Base-by-base conservation (phyloP, 1,140 invertebrate species). In the Drosophila grimshawi region DNA sequence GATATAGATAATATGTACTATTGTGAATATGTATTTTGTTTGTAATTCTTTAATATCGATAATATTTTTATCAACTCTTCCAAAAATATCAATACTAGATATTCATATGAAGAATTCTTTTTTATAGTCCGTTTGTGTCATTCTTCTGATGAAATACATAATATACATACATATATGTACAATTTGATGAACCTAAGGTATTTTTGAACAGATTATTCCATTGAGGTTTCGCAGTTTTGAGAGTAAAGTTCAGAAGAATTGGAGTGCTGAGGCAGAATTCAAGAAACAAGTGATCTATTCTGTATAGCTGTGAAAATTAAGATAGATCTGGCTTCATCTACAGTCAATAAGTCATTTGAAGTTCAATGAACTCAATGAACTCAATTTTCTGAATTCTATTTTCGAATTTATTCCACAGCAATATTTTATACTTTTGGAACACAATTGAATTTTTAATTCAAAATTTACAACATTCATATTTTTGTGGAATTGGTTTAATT, bases 181-280 rank as follows among this genome's bases (percentile, higher is more conserved):
- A 56, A 56, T 57, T 29, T 57, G 55, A 57, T 43, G 55, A 57
- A 32, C 39, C n/a, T 32, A 60, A 46, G 57, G 43, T 60, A 35
- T 60, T 60, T 48, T 60, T 60, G 57, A 46, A 60, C 57, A 60
- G 43, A 46, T 60, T 60, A 46, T 33, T 46, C 30, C n/a, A 35
- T 46, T 46, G 11, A 60, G 43, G 43, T 46, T 46, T 46, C 4
- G 32, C n/a, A 10, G 32, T 39, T 35, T 43, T 43, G 4, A 43
- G 39, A n/a, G 7, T 8, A 39, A 8, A 11, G 5, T 55, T 19
- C 5, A 56, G 35, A 5, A 1, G 3, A 39, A 30, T n/a, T 8
- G 10, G 6, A 19, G 19, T 19, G 19, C 19, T 19, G 19, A 19
- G 19, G 19, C 3, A n/a, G 3, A 43, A 4, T n/a, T 6, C 3